Base-by-base conservation (phyloP, 2,113 vertebrate genomes). In the Coturnix japonica region DNA sequence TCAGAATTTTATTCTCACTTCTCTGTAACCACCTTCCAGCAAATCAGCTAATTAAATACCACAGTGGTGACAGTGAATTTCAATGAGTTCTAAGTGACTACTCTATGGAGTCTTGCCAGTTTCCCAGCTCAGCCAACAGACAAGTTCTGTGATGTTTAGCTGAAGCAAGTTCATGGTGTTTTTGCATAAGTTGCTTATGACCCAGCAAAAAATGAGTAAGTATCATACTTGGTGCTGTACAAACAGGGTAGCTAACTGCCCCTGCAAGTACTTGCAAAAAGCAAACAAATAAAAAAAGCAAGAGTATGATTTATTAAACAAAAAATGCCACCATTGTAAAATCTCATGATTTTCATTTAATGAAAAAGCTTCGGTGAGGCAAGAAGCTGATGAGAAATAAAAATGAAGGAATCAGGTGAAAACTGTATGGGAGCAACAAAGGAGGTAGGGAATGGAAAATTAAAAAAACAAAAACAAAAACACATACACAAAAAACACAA, bases 21-120 rank as follows among this genome's bases (percentile, higher is more conserved):
- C 80, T 71, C 76, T 91, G 53, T 81, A 95, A 86, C 63, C 13
- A 15, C 86, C 91, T 96, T 96, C 96, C 95, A 97, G 74, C 59
- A 96, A 97, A 94, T 90, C 94, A 95, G 93, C 95, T 97, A 97
- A 97, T 97, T 97, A 97, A 97, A 97, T 97, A 95, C 95, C 96
- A 94, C 83, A 96, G 92, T 47, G 87, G 95, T 97, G 96, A 97
- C 95, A 95, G 77, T 93, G 96, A 96, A 97, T 97, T 97, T 97
- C 95, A 97, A 94, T 96, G 90, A 96, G 90, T 9, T n/a, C 85
- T 78, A 89, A 6, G 21, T 91, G 75, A 95, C 87, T 91, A 91
- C 83, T 79, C 71, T 3, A 3, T 37, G 78, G 80, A 90, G 74
- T 93, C 63, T 79, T 8, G 80, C 81, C 96, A 96, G 91, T 43